phyloP scores from a whole-genome alignment of 2,113 vertebrate species.

The Alethe castanea region DNA sequence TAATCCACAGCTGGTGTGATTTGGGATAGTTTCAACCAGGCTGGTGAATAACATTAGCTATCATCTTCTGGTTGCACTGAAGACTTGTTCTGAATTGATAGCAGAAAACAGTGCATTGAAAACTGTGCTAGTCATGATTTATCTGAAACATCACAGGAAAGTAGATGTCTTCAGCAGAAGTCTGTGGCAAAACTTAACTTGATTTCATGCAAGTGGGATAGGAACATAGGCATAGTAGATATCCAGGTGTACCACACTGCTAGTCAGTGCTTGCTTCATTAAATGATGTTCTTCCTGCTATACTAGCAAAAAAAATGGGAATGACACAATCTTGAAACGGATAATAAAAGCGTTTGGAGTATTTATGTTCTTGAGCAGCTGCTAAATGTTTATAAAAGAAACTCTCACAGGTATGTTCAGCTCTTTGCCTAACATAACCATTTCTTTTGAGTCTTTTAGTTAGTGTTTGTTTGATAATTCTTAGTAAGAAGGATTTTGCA shows the following conservation, averaged over 20 bases:
- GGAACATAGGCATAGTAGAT: background rate
- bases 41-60: background rate
- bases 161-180: background rate
- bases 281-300: background rate
- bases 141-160: background rate
- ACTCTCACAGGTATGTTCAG: background rate
- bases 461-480: background rate
- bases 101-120: background rate
- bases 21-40: background rate
- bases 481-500: background rate
- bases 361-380: background rate
- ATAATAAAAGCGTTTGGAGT: background rate
- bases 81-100: background rate
- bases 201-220: background rate
- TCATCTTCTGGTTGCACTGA: background rate
- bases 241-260: background rate
- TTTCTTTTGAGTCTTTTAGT: background rate
- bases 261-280: background rate
- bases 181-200: background rate
- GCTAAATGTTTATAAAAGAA: background rate
- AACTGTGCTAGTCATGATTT: background rate
- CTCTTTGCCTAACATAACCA: background rate
- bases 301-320: background rate
- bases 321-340: background rate
- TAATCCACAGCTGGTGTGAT: background rate